These are phyloP conservation scores for Penaeus monodon DNA, from an alignment of 2,888 invertebrate genomes.

Conservation along the genomic window DNA sequence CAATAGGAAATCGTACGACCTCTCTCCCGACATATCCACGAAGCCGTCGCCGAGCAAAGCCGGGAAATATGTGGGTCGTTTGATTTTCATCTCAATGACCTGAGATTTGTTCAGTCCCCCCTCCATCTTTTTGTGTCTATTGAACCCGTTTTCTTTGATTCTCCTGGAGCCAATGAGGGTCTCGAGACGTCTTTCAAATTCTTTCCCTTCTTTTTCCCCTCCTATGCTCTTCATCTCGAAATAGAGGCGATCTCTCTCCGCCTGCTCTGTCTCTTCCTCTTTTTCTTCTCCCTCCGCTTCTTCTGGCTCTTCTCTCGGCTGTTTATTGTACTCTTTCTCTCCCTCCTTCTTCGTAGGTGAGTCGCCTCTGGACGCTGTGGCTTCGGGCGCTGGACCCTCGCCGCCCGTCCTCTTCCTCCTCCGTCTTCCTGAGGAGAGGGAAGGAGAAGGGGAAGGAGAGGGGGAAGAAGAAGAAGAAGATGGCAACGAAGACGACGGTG, in stretches of 20 bases:
- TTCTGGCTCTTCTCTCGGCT: neutral
- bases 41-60: conserved; percentile 45
- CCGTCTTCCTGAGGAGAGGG: too few relatives aligned
- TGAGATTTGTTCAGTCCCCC: conserved; percentile 23
- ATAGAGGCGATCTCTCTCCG: conserved; percentile 55
- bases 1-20: conserved; percentile 60
- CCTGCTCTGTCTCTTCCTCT: conserved; percentile 3
- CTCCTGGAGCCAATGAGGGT: conserved; percentile 51
- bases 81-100: conserved; percentile 45
- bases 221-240: conserved; percentile 58
- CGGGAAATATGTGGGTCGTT: conserved; percentile 43
- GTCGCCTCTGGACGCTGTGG: too few relatives aligned
- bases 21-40: conserved; percentile 31
- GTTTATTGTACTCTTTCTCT: conserved; percentile 7
- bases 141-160: conserved; percentile 29
- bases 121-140: neutral
- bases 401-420: too few relatives aligned
- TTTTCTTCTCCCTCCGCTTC: too few relatives aligned
- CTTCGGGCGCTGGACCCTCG: too few relatives aligned
- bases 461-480: too few relatives aligned
- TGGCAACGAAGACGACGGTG: too few relatives aligned
- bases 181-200: conserved; percentile 53
- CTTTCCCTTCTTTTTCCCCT: conserved; percentile 39
- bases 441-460: too few relatives aligned
- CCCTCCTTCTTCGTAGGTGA: neutral